A percentile compares a stretch with the other conserved stretches of the same genome.
These are phyloP conservation scores for Euclidia mi DNA, from an alignment of 2,888 invertebrate species.

Conservation along the genomic window DNA sequence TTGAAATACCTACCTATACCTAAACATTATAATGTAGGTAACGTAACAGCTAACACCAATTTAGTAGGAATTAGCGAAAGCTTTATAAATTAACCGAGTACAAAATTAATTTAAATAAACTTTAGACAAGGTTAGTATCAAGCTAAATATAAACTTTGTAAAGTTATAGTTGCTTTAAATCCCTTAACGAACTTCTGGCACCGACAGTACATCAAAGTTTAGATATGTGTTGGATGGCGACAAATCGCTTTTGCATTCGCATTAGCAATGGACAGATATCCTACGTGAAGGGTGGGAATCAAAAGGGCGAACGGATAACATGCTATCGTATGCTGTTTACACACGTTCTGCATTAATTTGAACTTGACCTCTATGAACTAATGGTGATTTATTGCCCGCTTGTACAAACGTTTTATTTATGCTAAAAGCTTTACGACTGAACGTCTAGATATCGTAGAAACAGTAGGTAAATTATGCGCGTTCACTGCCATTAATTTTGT, in stretches of 20 bases:
- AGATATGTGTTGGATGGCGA: slow-evolving; percentile 82
- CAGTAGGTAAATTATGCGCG: slow-evolving; percentile 47
- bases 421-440: slow-evolving; percentile 51
- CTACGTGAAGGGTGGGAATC: slow-evolving; percentile 63
- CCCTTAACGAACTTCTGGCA: slow-evolving; percentile 21
- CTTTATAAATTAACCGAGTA: too few species aligned
- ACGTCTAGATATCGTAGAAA: slow-evolving; percentile 34
- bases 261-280: slow-evolving; percentile 78
- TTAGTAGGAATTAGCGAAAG: too few species aligned
- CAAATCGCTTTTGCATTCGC: slow-evolving; percentile 84
- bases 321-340: slow-evolving; percentile 56
- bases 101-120: too few species aligned
- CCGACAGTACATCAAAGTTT: slow-evolving; percentile 76
- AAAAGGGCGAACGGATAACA: slow-evolving; percentile 79
- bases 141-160: too few species aligned
- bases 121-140: too few species aligned
- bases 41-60: too few species aligned
- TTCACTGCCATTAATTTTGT: slow-evolving; percentile 37
- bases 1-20: too few species aligned
- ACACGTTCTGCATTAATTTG: slow-evolving; percentile 78
- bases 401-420: slow-evolving; percentile 55
- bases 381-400: slow-evolving; percentile 55
- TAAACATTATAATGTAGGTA: too few species aligned
- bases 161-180: too few species aligned
- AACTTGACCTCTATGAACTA: slow-evolving; percentile 71